Percentiles rank a stretch among this genome's conserved stretches.
Conservation (phyloP, 2,113 vertebrate genomes). For the Scopus umbretta region DNA sequence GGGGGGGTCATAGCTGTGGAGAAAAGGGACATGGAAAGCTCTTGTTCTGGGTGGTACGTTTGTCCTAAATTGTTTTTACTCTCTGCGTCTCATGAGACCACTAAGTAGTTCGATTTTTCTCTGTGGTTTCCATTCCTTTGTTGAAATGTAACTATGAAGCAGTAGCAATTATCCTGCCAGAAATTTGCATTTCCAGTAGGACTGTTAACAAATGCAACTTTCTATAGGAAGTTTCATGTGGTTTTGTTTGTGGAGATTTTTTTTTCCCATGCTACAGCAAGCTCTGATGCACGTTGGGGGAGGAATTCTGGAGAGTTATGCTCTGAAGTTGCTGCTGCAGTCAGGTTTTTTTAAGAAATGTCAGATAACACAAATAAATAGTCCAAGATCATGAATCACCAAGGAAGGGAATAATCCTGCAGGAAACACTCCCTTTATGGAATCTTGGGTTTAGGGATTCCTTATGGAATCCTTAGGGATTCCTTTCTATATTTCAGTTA, state of each 20-base stretch:
- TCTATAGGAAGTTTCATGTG: rapidly evolving
- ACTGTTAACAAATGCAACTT: background rate
- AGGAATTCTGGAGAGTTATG: background rate
- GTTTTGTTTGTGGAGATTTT: background rate
- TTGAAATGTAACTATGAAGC: background rate
- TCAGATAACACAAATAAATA: background rate
- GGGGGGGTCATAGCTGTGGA: background rate
- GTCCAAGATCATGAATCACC: background rate
- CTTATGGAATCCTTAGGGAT: too few relatives aligned
- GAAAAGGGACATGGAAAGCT: background rate
- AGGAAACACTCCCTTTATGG: background rate
- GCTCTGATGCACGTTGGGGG: background rate
- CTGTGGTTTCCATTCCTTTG: background rate
- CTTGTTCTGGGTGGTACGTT: background rate
- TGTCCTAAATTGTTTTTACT: background rate
- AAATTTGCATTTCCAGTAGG: background rate
- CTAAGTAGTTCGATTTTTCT: background rate
- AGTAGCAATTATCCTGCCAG: background rate
- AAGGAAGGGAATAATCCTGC: background rate
- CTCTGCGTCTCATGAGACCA: background rate
- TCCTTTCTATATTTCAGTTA: background rate
- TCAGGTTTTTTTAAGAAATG: background rate
- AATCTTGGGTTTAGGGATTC: background rate
- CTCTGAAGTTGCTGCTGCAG: background rate
- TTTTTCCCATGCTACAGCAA: background rate